Conservation (phyloP, 2,113 vertebrate species). For the Mirza zaza region DNA sequence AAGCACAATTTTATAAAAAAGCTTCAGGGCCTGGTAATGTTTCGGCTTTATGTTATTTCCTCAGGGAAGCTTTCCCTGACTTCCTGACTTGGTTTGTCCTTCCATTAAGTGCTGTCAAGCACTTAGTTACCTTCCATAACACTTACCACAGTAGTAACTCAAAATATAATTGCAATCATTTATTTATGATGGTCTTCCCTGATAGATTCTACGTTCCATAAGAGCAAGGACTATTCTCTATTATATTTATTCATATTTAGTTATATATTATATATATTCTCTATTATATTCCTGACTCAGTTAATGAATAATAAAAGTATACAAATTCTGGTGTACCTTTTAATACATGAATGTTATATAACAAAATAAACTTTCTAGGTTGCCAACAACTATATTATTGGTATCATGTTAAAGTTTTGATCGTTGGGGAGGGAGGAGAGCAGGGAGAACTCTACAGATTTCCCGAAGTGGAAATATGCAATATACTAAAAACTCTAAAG, state of each 20-base stretch:
- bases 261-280: not conserved
- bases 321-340: not conserved
- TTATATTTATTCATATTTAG: not conserved
- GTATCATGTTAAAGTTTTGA: not conserved
- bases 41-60: not conserved
- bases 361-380: not conserved
- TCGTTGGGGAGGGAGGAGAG: not conserved
- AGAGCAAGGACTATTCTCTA: not conserved
- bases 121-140: not conserved
- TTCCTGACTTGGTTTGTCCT: not conserved
- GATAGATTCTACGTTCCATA: not conserved
- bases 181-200: not conserved
- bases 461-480: not conserved
- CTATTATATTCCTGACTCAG: not conserved
- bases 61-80: not conserved
- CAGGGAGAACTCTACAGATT: not conserved
- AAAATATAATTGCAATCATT: not conserved
- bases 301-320: not conserved
- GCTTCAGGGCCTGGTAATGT: not conserved
- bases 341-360: not conserved
- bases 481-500: not conserved
- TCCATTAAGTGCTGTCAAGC: not conserved
- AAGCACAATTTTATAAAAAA: not conserved
- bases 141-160: not conserved
- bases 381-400: not conserved